Percentiles rank a stretch among this genome's conserved stretches.
Conservation (phyloP, 2,888 invertebrate genomes). For the Thumatha senex region DNA sequence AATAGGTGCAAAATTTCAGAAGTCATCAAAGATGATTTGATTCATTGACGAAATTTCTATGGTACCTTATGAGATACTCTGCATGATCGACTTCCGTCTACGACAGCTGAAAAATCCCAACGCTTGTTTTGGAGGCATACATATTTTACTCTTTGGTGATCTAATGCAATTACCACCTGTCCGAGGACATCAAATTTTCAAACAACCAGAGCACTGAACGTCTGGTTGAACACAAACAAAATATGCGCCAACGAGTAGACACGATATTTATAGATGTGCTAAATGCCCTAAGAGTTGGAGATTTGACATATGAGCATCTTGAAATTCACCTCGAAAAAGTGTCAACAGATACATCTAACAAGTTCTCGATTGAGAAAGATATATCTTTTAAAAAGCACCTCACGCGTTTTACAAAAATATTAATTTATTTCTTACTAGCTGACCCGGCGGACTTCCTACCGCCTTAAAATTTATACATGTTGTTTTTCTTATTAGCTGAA, state of each 20-base stretch:
- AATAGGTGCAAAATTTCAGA: no score
- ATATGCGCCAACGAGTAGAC: constrained; percentile 27
- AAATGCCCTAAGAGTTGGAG: constrained; percentile 48
- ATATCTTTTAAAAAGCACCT: no score
- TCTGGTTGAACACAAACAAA: constrained; percentile 8
- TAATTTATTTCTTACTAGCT: no score
- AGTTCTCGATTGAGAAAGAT: no score
- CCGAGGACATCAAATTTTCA: background rate
- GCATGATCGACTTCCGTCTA: background rate
- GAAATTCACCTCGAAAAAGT: no score
- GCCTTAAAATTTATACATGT: no score
- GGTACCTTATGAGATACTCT: background rate
- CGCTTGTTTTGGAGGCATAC: background rate
- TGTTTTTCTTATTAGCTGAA: no score
- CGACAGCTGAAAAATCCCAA: background rate
- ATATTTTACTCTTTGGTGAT: background rate
- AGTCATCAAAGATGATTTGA: no score
- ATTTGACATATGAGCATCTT: background rate
- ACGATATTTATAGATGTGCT: constrained; percentile 21
- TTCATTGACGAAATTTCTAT: background rate
- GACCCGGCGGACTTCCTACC: no score
- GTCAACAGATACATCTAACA: no score
- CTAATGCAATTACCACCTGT: background rate
- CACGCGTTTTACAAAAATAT: no score
- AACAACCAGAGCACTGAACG: background rate